phyloP scores from a whole-genome alignment of 2,113 vertebrate genomes.

The Aptenodytes patagonicus region DNA sequence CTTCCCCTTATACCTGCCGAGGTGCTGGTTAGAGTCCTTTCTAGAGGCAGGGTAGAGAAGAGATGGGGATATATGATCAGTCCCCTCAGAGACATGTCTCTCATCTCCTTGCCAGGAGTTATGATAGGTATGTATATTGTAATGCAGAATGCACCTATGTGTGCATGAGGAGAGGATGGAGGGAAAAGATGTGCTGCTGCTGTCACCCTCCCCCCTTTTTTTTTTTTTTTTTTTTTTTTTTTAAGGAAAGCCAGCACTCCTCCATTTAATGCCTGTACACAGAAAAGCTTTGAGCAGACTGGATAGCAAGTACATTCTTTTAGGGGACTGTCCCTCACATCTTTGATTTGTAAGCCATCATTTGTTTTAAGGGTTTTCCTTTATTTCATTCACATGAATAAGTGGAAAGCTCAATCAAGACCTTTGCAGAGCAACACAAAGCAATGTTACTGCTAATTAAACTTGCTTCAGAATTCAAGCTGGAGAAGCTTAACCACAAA shows the following conservation, averaged over 20 bases:
- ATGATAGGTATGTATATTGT: too few relatives aligned
- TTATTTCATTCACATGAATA: neutral
- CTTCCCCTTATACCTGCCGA: fast-evolving
- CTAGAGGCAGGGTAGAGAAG: neutral
- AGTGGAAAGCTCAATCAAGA: neutral
- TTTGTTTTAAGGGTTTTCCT: neutral
- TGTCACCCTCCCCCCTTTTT: neutral
- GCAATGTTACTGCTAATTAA: neutral
- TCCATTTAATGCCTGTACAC: neutral
- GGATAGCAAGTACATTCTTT: neutral
- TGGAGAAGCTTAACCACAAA: neutral
- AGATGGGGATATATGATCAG: neutral
- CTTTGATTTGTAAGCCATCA: neutral
- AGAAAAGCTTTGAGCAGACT: neutral
- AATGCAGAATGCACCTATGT: neutral
- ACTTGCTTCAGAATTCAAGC: neutral
- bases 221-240: neutral
- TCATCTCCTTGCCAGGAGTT: neutral
- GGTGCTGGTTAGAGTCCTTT: neutral
- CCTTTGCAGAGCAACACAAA: neutral
- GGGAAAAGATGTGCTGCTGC: neutral
- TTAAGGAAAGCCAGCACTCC: neutral
- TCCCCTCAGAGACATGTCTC: fast-evolving
- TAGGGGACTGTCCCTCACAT: neutral
- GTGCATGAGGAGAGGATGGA: neutral